These are phyloP conservation scores for Lymantria monacha DNA, from an alignment of 2,888 invertebrate species.

Conservation along the genomic window DNA sequence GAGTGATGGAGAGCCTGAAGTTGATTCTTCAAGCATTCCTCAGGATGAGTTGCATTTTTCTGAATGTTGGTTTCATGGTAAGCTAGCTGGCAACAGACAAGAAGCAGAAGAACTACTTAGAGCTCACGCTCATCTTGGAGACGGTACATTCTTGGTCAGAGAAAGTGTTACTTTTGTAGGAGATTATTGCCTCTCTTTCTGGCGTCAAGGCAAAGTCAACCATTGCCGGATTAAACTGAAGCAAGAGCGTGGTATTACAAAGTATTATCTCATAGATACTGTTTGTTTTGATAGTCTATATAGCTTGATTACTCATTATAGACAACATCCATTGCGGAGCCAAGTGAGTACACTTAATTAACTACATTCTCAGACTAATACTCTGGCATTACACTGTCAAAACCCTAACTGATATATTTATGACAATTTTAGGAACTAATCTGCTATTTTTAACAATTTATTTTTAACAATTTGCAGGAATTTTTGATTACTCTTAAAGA, in stretches of 20 bases:
- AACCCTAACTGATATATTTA: neutral
- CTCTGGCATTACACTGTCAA: neutral
- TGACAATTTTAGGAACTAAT: neutral
- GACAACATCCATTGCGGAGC: slow-evolving; percentile 92
- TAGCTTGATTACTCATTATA: slow-evolving; percentile 94
- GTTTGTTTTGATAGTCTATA: slow-evolving; percentile 96
- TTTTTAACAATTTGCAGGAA: slow-evolving; percentile 74
- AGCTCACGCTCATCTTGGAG: slow-evolving; percentile 90
- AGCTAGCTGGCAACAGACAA: slow-evolving; percentile 88
- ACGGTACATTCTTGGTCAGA: slow-evolving; percentile 95
- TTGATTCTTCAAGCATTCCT: slow-evolving; percentile 84
- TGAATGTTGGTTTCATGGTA: slow-evolving; percentile 97
- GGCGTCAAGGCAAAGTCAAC: slow-evolving; percentile 93
- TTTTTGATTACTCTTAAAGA: slow-evolving; percentile 93
- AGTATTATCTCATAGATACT: slow-evolving; percentile 94
- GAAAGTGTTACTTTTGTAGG: slow-evolving; percentile 98
- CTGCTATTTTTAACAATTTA: neutral
- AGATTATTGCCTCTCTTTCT: slow-evolving; percentile 97
- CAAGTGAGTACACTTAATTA: slow-evolving; percentile 76
- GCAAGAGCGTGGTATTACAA: slow-evolving; percentile 93
- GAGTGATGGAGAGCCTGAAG: slow-evolving; percentile 84
- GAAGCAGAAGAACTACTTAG: slow-evolving; percentile 91
- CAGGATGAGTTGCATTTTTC: slow-evolving; percentile 95
- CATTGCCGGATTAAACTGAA: slow-evolving; percentile 96
- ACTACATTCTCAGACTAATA: neutral